Evolutionary conservation across 2,888 invertebrate species (phyloP).

Genomic region (Aleiodes leptofemur): DNA sequence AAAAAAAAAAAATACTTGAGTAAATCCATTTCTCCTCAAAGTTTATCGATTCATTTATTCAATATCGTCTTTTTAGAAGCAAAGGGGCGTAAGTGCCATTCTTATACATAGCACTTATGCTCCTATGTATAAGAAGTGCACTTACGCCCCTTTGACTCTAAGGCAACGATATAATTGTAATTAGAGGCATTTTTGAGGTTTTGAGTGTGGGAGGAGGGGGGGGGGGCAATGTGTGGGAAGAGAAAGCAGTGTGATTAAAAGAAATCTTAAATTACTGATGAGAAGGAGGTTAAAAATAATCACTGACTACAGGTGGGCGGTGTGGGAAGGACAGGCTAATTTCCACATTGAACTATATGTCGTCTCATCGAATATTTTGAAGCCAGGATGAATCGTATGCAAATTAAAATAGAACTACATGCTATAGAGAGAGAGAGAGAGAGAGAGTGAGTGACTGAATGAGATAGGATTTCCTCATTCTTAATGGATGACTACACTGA

Average conservation of each 20-base stretch:
- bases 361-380: conserved; percentile 15
- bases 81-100: too few species aligned
- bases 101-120: too few species aligned
- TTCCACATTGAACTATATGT: neutral
- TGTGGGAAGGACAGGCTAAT: conserved; percentile 7
- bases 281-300: conserved; percentile 31
- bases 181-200: neutral
- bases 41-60: conserved; percentile 5
- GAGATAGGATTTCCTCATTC: conserved; percentile 57
- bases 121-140: too few species aligned
- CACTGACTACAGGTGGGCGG: conserved; percentile 40
- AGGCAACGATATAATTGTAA: neutral
- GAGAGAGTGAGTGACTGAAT: conserved; percentile 45
- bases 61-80: too few species aligned
- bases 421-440: conserved; percentile 9
- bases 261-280: neutral
- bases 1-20: neutral
- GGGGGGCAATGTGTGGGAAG: neutral
- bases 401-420: conserved; percentile 24
- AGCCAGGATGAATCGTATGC: conserved; percentile 5
- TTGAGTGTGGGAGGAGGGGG: too few species aligned
- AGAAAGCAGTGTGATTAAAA: conserved; percentile 17
- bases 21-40: neutral
- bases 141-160: too few species aligned
- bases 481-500: neutral